Percentiles rank a stretch among this genome's conserved stretches.
Conservation (phyloP, 2,797 vertebrate genomes). For the Oceanodroma leucorhoa region DNA sequence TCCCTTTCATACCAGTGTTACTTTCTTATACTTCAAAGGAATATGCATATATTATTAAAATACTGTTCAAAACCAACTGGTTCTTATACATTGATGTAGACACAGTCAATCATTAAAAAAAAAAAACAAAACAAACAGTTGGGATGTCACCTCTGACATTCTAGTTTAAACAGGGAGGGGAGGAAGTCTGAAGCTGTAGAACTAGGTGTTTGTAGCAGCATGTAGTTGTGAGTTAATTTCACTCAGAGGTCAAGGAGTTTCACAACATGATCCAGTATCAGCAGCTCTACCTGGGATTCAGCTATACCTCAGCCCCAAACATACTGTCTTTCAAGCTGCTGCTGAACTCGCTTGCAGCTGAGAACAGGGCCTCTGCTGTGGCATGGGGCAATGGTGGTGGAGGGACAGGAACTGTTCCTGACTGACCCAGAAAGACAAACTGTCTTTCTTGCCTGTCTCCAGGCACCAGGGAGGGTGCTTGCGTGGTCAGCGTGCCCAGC, state of each 20-base stretch:
- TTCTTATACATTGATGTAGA: neutral
- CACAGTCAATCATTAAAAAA: neutral
- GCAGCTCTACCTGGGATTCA: neutral
- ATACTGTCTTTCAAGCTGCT: neutral
- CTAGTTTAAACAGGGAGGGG: neutral
- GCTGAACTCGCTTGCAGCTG: neutral
- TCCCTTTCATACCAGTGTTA: neutral
- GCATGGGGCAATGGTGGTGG: rapidly evolving
- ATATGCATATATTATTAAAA: neutral
- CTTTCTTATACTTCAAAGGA: neutral
- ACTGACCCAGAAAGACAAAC: neutral
- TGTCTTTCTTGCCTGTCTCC: neutral
- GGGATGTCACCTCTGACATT: conserved; percentile 13
- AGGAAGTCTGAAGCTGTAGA: neutral
- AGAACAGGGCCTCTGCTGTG: neutral
- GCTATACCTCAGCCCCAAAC: neutral
- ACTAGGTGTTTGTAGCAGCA: neutral
- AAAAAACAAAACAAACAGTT: neutral
- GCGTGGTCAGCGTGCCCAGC: neutral
- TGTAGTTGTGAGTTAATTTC: neutral
- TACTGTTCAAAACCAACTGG: neutral
- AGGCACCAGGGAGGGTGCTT: neutral
- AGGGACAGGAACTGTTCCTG: neutral
- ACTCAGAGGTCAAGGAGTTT: conserved; percentile 7
- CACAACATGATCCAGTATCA: neutral